Evolutionary conservation across 1,140 invertebrate species (phyloP), one percentile per base, ranked within the genome.

Genomic region (Euschistus heros): DNA sequence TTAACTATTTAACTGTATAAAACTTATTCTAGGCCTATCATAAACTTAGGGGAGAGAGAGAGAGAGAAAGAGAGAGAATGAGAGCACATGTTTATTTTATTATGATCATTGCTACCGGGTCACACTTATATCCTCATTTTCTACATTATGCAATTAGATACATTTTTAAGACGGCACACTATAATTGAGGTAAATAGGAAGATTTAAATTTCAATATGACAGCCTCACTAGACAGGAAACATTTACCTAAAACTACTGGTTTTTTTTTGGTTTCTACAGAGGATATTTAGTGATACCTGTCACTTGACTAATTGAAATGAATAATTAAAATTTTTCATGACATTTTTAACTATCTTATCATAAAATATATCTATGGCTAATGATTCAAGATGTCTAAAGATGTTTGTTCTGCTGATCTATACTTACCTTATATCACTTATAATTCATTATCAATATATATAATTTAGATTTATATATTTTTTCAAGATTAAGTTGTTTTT

Each of bases 341-440:
- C 33, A 6, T 8, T 37, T 37, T 13, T 2, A 37, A 37, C 6
- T 37, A 37, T 37, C 33, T 6, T 30, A 2, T 37, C 33, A 37
- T 37, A 13, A 13, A 24, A 24, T 57, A 57, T 24, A 24, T 57
- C 54, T 57, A 57, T 24, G 20, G 20, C 54, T 57, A 57, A 57
- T 57, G 54, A 57, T 57, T 57, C 24, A 24, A 22, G 2, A 24
- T 26, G 8, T 14, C 24, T 24, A 24, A 24, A 24, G 24, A 24
- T 1, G 24, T 26, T 57, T 57, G 3, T 37, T 37, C 7, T 37
- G 33, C 33, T 37, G 20, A 57, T 5, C 54, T 57, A 57, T 22
- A 15, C 54, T 57, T 57, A 57, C 18, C 18, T 57, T 57, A 57
- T 57, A 57, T 57, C 54, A 57, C 54, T 57, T 20, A 13, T 37